phyloP scores from a whole-genome alignment of 1,140 invertebrate genomes.

The Drosophila jambulina region DNA sequence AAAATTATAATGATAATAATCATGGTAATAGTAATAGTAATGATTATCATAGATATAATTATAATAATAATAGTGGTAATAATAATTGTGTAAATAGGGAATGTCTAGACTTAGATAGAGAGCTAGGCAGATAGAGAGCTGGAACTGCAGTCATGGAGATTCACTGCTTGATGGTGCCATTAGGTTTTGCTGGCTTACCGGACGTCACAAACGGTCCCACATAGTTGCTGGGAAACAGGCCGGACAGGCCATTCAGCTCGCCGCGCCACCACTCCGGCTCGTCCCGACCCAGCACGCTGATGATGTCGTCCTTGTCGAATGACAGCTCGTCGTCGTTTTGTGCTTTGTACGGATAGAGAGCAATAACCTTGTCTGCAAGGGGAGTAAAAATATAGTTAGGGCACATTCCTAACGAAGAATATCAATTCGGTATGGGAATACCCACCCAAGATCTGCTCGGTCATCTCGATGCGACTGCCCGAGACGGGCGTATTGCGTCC shows the following conservation, averaged over 20 bases:
- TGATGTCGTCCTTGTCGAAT: constrained; percentile 97
- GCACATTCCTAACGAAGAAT: too few relatives aligned
- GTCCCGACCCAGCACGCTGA: constrained; percentile 95
- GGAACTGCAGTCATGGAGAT: constrained; percentile 65
- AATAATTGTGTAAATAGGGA: constrained; percentile 33
- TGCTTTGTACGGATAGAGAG: constrained; percentile 96
- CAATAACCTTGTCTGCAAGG: constrained; percentile 94
- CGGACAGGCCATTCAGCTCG: constrained; percentile 93
- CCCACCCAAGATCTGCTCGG: constrained; percentile 86
- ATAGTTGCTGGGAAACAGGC: constrained; percentile 97
- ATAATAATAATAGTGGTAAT: constrained; percentile 19
- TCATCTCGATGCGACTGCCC: constrained; percentile 85
- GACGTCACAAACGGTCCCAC: constrained; percentile 87
- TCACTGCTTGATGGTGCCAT: constrained; percentile 70
- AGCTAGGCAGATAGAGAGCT: constrained; percentile 30
- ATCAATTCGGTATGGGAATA: too few relatives aligned
- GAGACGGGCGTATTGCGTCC: constrained; percentile 90
- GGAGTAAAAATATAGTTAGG: constrained; percentile 10
- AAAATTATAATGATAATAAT: constrained; percentile 21
- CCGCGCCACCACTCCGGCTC: constrained; percentile 99
- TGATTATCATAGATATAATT: constrained; percentile 8
- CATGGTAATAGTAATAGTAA: constrained; percentile 13
- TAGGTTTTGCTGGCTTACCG: constrained; percentile 79
- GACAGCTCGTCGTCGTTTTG: constrained; percentile 97
- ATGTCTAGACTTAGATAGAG: constrained; percentile 47